Evolutionary conservation across 1,140 invertebrate genomes (phyloP), one percentile per base, ranked within the genome.

Genomic region (Pogonus chalceus): DNA sequence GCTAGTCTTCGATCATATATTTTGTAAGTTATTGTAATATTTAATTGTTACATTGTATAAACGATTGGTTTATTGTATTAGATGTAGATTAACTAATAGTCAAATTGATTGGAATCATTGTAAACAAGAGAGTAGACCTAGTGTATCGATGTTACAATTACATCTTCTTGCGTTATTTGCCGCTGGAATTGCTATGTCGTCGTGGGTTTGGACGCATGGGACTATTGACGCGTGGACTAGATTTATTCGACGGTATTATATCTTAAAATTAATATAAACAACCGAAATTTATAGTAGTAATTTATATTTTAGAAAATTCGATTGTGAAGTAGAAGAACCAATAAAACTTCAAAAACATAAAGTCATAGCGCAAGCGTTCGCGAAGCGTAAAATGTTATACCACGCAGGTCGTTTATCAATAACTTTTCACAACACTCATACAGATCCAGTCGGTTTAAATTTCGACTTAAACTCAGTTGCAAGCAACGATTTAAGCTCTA

Each of bases 171-270:
- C 87, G 43, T 78, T 88, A 23, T 95, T 95, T 72, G 83, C 83
- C 52, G 79, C 83, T 46, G 90, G 90, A 23, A 79, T 92, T 54
- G 74, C 88, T n/a, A 91, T 94, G 85, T 89, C 90, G 2, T 89
- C 87, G 2, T 96, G 90, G 90, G 87, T 90, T 20, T 95, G 90
- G 89, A 95, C 88, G 23, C 76, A 79, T 31, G 84, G 87, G 20
- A 89, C 90, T 0, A 65, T 88, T 1, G 79, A 86, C 55, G 83
- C 84, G 0, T 96, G 92, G 92, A 80, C 81, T 51, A 75, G 89
- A 58, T 92, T 89, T 68, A 73, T 93, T 23, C 78, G 81, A 69
- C 86, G 84, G 88, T 92, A 77, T 53, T 55, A 46, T n/a, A 23
- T 24, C 37, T 55, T 57, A 35, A 26, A 51, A 9, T 51, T 26